phyloP scores from a whole-genome alignment of 2,888 invertebrate genomes.

The Ophonus ardosiacus region DNA sequence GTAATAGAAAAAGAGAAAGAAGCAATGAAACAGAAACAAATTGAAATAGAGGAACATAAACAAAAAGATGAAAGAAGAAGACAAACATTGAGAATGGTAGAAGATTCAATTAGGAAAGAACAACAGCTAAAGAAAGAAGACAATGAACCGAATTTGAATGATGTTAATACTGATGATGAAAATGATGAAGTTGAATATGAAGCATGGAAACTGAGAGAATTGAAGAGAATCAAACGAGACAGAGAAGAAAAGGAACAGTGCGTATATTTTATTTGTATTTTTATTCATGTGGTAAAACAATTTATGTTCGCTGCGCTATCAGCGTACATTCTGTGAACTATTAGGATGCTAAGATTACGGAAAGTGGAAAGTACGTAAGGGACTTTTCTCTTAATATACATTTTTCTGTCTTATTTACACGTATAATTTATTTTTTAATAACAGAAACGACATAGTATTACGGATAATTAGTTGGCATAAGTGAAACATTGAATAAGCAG shows the following conservation, averaged over 20 bases:
- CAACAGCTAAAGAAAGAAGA: constrained; percentile 82
- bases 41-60: constrained; percentile 89
- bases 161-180: constrained; percentile 95
- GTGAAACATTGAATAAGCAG: too few relatives aligned
- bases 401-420: too few relatives aligned
- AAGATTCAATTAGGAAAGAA: constrained; percentile 92
- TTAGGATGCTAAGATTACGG: too few relatives aligned
- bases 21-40: constrained; percentile 88
- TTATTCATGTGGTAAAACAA: not conserved
- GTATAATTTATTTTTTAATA: too few relatives aligned
- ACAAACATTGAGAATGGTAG: constrained; percentile 93
- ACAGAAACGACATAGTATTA: too few relatives aligned
- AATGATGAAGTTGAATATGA: constrained; percentile 98
- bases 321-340: too few relatives aligned
- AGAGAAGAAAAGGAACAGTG: constrained; percentile 96
- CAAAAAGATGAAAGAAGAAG: constrained; percentile 92
- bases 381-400: too few relatives aligned
- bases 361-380: too few relatives aligned
- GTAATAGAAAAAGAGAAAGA: constrained; percentile 96
- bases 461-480: too few relatives aligned
- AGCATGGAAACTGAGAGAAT: constrained; percentile 97
- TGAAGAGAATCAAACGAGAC: constrained; percentile 97
- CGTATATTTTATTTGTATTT: constrained; percentile 73
- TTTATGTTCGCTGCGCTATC: too few relatives aligned
- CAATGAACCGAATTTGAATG: constrained; percentile 87